Percentiles rank a stretch among this genome's conserved stretches.
phyloP scores from a whole-genome alignment of 2,797 vertebrate genomes.

The Phaenicophaeus curvirostris region DNA sequence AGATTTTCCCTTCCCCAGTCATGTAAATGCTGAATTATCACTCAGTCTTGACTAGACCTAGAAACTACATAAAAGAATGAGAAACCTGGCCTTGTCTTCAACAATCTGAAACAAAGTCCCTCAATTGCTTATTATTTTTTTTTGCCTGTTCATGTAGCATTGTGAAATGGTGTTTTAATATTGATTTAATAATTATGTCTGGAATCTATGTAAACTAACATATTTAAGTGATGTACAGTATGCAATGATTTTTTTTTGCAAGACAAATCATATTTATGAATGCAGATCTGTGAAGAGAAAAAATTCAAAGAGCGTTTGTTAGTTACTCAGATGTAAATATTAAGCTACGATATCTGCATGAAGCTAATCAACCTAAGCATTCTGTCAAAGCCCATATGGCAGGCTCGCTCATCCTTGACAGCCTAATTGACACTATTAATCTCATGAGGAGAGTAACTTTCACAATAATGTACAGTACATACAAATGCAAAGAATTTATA shows the following conservation, averaged over 20 bases:
- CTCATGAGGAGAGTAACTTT: slow-evolving; percentile 29
- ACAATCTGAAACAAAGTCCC: neutral
- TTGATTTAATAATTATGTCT: neutral
- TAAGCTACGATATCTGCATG: slow-evolving; percentile 29
- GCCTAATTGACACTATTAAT: slow-evolving; percentile 50
- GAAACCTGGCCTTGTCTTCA: neutral
- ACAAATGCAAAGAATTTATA: slow-evolving; percentile 34
- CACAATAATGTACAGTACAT: slow-evolving; percentile 4
- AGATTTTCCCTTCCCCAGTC: neutral
- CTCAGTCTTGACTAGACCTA: neutral
- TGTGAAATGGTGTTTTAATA: neutral
- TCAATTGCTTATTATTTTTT: neutral
- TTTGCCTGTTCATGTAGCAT: neutral
- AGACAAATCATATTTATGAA: slow-evolving; percentile 27
- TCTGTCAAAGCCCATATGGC: slow-evolving; percentile 56
- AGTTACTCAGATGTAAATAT: slow-evolving; percentile 41
- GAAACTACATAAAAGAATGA: neutral
- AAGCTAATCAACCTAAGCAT: slow-evolving; percentile 54
- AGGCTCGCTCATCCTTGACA: slow-evolving; percentile 38
- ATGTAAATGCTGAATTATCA: neutral
- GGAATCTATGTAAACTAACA: neutral
- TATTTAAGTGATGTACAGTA: neutral
- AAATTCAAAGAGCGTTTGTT: neutral
- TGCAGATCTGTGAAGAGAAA: neutral
- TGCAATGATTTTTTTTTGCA: neutral